Evolutionary conservation across 2,113 vertebrate species (phyloP).

Genomic region (Oxyura jamaicensis): DNA sequence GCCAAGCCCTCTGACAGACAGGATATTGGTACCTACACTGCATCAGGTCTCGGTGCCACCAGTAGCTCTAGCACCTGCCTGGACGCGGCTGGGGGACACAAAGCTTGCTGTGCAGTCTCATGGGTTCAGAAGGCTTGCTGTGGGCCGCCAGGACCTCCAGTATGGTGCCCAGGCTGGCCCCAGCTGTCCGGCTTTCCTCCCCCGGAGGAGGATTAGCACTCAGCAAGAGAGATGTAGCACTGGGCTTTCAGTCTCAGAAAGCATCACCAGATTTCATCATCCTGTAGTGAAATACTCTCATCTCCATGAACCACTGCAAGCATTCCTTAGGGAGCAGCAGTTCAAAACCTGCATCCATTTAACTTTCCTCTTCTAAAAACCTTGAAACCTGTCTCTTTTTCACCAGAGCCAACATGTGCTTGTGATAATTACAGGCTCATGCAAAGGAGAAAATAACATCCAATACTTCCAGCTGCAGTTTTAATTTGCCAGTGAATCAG

Average conservation of each 20-base stretch:
- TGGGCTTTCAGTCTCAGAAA: neutral
- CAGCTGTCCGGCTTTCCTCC: neutral
- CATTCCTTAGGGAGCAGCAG: neutral
- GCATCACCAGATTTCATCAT: neutral
- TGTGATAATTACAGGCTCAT: neutral
- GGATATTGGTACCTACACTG: fast-evolving
- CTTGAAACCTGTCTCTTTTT: neutral
- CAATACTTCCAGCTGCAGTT: neutral
- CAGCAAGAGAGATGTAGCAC: neutral
- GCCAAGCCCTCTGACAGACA: neutral
- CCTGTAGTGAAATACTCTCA: neutral
- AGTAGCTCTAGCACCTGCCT: neutral
- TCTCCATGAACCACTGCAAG: neutral
- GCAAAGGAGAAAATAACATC: neutral
- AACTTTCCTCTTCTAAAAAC: neutral
- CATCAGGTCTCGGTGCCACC: neutral
- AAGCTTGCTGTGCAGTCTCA: neutral
- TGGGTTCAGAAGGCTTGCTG: neutral
- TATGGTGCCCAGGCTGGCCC: neutral
- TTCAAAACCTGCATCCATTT: neutral
- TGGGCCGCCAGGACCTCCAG: neutral
- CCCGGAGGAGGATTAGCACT: neutral
- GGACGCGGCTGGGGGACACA: fast-evolving
- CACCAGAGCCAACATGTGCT: neutral
- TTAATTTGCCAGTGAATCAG: neutral